Evolutionary conservation across 2,113 vertebrate genomes (phyloP), one percentile per base, ranked within the genome.

Genomic region (Boulengeromyrus knoepffleri): DNA sequence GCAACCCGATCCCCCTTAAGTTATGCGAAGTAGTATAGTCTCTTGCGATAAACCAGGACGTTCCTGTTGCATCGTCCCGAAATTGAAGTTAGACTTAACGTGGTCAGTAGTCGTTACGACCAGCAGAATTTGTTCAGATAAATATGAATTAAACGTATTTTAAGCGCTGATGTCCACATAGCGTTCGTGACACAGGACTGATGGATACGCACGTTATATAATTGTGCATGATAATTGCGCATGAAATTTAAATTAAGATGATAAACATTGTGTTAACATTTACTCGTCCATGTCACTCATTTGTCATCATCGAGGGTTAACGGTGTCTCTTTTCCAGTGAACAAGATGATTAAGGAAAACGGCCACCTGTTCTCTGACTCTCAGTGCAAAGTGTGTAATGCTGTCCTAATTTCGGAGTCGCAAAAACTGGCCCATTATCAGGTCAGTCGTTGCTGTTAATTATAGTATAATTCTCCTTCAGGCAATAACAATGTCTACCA

Each of bases 361-460:
- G 93, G 97, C 17, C 96, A 99, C 94, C 96, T 99, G 94, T 99
- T 99, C 95, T 98, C 98, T 5, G 97, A 97, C 91, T 95, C 96
- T 24, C 97, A 98, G 92, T 99, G 99, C 94, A 98, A 97, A 96
- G 96, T 99, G 91, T 99, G 99, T 95, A 99, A 96, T 39, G 99
- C 99, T 88, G 95, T 97, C 93, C 97, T 99, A 83, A 99, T 97
- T 94, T 99, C 98, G 0, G 97, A 99, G 92, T 99, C 98, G 56
- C 99, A 99, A 95, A 97, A 98, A 92, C 96, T 99, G 93, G 98
- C 98, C 86, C 98, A 99, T 93, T 99, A 99, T 93, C 98, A 98
- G 98, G 99, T 99, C 95, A 92, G 96, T 91, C 46, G 1, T 62
- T 70, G 83, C 45, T 85, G 19, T 24, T 85, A 85, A 46, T 85